These are phyloP conservation scores for Melolontha melolontha DNA, from an alignment of 2,888 invertebrate genomes.

Conservation along the genomic window DNA sequence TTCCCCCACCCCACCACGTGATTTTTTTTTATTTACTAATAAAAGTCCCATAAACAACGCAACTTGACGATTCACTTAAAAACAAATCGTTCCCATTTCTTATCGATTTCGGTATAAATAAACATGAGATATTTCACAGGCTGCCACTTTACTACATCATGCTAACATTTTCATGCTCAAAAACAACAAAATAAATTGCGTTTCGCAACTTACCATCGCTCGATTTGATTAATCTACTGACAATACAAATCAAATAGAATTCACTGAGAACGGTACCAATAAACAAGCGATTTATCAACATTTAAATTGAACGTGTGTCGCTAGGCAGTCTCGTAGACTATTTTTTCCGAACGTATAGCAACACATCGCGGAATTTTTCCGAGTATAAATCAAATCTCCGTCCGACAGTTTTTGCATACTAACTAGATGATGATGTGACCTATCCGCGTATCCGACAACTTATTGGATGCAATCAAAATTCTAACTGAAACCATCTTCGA, in stretches of 20 bases:
- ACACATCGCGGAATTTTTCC: slow-evolving; percentile 9
- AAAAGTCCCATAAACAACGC: too few species aligned
- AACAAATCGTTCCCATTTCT: too few species aligned
- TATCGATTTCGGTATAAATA: too few species aligned
- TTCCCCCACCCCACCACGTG: too few species aligned
- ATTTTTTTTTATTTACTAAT: too few species aligned
- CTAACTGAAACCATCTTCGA: neutral
- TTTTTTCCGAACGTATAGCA: neutral
- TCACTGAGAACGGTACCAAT: neutral
- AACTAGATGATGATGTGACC: slow-evolving; percentile 8
- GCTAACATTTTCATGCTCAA: too few species aligned
- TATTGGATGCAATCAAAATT: slow-evolving; percentile 33
- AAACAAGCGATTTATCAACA: slow-evolving; percentile 16
- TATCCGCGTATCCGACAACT: slow-evolving; percentile 1
- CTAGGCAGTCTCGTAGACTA: neutral
- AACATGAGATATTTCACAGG: too few species aligned
- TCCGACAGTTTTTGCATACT: slow-evolving; percentile 13
- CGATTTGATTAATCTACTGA: neutral
- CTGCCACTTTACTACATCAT: too few species aligned
- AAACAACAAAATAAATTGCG: too few species aligned
- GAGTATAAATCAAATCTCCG: slow-evolving; percentile 28
- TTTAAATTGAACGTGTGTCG: slow-evolving; percentile 19
- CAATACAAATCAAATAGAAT: neutral
- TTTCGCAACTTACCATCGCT: too few species aligned
- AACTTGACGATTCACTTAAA: too few species aligned